These are phyloP conservation scores for Myotis daubentonii DNA, from an alignment of 2,797 vertebrate genomes.

Conservation along the genomic window DNA sequence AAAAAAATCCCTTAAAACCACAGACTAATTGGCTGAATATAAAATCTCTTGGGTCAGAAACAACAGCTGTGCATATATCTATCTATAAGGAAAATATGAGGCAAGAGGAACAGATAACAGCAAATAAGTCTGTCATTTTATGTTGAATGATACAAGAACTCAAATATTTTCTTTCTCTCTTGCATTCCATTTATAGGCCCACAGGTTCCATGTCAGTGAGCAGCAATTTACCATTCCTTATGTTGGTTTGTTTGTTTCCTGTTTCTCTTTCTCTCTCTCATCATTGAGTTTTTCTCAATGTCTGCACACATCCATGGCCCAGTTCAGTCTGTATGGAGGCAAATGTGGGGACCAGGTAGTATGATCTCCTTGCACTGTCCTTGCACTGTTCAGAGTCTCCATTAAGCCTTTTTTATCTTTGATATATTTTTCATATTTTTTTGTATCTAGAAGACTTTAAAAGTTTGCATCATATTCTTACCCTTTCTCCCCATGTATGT, in stretches of 20 bases:
- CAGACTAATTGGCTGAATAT: constrained; percentile 54
- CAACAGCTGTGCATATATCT: constrained; percentile 62
- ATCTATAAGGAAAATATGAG: constrained; percentile 70
- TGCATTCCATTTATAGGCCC: background rate
- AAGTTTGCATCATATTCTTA: background rate
- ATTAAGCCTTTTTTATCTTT: background rate
- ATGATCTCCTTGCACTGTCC: background rate
- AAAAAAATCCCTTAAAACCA: constrained; percentile 34
- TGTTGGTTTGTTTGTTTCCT: background rate
- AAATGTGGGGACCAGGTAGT: background rate
- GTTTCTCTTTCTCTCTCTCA: background rate
- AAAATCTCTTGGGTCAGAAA: constrained; percentile 57
- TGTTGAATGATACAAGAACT: background rate
- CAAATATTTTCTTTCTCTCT: constrained; percentile 9
- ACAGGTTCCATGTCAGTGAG: background rate
- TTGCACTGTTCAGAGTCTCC: background rate
- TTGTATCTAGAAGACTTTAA: background rate
- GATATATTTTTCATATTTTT: background rate
- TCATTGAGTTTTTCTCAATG: background rate
- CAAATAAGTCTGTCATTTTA: constrained; percentile 76
- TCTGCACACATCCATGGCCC: background rate
- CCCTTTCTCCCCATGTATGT: background rate
- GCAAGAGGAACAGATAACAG: constrained; percentile 64
- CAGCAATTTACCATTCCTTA: background rate
- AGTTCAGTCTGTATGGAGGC: background rate